Percentiles rank a stretch among this genome's conserved stretches.
These are phyloP conservation scores for Phasianus colchicus DNA, from an alignment of 2,113 vertebrate species.

Conservation along the genomic window DNA sequence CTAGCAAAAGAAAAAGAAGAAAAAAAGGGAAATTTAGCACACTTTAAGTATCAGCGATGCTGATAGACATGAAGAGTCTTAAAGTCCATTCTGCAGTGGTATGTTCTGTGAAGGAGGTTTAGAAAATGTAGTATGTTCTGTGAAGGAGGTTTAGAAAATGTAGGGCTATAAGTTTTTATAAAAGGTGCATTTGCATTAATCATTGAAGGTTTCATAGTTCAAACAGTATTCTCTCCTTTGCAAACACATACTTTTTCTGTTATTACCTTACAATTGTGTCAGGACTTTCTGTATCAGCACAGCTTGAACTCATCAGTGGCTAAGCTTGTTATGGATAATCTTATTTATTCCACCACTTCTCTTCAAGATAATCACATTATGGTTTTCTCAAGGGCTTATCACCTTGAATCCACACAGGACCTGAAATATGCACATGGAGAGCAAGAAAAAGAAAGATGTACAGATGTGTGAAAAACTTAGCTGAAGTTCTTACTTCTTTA, in stretches of 20 bases:
- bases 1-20: background rate
- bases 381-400: slow-evolving; percentile 67
- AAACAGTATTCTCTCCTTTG: background rate
- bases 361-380: slow-evolving; percentile 65
- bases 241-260: background rate
- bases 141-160: background rate
- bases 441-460: background rate
- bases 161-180: background rate
- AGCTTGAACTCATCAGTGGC: slow-evolving; percentile 60
- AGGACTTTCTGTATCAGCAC: slow-evolving; percentile 53
- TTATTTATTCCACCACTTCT: slow-evolving; percentile 62
- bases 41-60: background rate
- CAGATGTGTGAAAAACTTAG: background rate
- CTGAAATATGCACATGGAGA: background rate
- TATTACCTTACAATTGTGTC: slow-evolving; percentile 46
- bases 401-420: slow-evolving; percentile 60
- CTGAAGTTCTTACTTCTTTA: background rate
- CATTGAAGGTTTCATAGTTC: background rate
- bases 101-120: background rate
- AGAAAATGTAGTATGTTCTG: background rate
- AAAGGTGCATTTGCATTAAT: background rate
- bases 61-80: background rate
- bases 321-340: slow-evolving; percentile 74
- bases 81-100: rapidly evolving
- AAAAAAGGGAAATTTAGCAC: background rate